Percentiles rank a stretch among this genome's conserved stretches.
phyloP scores from a whole-genome alignment of 2,888 invertebrate genomes.

The Melinopterus prodromus region DNA sequence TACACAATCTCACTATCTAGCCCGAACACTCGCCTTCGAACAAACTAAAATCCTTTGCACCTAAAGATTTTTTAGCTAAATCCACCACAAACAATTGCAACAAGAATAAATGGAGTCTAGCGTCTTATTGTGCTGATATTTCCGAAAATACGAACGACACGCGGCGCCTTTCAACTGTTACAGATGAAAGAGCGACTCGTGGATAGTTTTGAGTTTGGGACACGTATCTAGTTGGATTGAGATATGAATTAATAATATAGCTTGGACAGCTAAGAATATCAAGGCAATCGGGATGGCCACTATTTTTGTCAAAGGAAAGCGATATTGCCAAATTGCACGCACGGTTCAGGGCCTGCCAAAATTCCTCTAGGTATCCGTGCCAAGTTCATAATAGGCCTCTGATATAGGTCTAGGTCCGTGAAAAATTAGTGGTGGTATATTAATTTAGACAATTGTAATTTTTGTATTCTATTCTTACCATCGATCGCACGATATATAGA shows the following conservation, averaged over 20 bases:
- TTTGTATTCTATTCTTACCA: neutral
- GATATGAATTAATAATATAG: neutral
- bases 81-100: neutral
- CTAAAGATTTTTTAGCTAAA: neutral
- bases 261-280: neutral
- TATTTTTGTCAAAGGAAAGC: conserved; percentile 4
- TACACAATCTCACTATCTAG: neutral
- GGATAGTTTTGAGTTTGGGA: neutral
- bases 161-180: neutral
- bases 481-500: neutral
- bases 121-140: neutral
- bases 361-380: neutral
- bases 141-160: neutral
- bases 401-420: neutral
- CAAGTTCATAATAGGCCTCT: neutral
- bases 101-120: neutral
- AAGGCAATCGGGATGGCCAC: neutral
- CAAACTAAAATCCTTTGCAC: neutral
- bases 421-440: neutral
- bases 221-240: neutral
- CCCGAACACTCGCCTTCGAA: neutral
- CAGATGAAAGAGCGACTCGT: neutral
- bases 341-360: neutral
- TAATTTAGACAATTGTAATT: neutral
- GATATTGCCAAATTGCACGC: neutral